Evolutionary conservation across 2,797 vertebrate genomes (phyloP).

Genomic region (Strix occidentalis): DNA sequence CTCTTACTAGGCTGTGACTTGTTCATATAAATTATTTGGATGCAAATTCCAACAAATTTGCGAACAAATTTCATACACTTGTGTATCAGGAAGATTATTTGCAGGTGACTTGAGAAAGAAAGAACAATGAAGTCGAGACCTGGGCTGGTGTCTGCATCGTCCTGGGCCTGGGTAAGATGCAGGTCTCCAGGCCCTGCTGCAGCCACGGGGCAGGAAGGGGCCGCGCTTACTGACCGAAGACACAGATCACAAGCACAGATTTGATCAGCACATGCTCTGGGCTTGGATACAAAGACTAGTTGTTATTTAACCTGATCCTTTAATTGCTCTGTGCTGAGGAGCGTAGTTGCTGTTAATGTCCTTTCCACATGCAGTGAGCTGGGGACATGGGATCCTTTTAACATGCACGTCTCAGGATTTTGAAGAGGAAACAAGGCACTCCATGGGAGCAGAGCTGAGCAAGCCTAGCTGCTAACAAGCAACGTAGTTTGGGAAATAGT

Average conservation of each 20-base stretch:
- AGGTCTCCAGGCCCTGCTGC: not conserved
- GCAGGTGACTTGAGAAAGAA: not conserved
- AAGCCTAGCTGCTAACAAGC: not conserved
- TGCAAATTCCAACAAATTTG: not conserved
- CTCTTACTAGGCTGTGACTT: not conserved
- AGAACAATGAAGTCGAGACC: rapidly evolving
- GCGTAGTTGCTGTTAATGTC: not conserved
- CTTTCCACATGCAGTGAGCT: not conserved
- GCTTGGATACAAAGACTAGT: not conserved
- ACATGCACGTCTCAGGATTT: rapidly evolving
- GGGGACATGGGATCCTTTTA: not conserved
- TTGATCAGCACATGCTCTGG: not conserved
- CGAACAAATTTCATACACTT: not conserved
- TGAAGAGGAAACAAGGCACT: not conserved
- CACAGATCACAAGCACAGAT: not conserved
- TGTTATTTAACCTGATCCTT: constrained; percentile 10
- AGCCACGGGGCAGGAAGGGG: not conserved
- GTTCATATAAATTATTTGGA: not conserved
- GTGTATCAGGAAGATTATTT: not conserved
- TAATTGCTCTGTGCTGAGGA: not conserved
- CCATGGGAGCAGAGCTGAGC: not conserved
- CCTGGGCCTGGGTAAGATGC: not conserved
- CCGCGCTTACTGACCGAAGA: not conserved
- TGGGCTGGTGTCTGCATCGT: rapidly evolving
- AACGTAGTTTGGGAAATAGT: not conserved